Evolutionary conservation across 1,140 invertebrate species (phyloP), one percentile per base, ranked within the genome.

Genomic region (Drosophila watanabei): DNA sequence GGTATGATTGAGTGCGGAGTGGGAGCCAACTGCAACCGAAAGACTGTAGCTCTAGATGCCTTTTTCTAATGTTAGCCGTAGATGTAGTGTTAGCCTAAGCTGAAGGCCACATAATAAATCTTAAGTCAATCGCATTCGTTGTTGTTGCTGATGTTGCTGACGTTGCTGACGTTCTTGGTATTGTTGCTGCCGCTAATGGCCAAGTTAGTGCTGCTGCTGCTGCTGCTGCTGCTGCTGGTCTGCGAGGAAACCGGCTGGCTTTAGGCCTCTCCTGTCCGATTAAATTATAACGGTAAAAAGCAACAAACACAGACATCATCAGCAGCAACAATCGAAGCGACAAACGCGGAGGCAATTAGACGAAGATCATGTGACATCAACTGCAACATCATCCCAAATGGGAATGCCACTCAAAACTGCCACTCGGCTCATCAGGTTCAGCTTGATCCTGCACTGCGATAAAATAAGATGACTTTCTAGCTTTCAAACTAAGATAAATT

Each of bases 1-100:
- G 95, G 95, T 96, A 94, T 72, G 35, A 61, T 37, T 60, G 65
- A 75, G 35, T n/a, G 33, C 13, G 8, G 59, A 54, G 56, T 61
- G 37, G 32, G 37, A 32, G 52, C 18, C 80, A 68, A 68, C 58
- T 66, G 58, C 24, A 62, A 62, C 68, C n/a, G 78, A 70, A 66
- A 49, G 62, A 57, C 60, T 77, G 43, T 71, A 75, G 39, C 63
- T 70, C 51, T 71, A 59, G 41, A 65, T 69, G 45, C 58, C 78
- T 54, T 69, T 59, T 52, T 69, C 56, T 48, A 54, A 54, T 79
- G 49, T 77, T 85, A 85, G 61, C 63, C 56, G 79, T 69, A 56
- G 54, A 37, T 56, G 52, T 56, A 79, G 69, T 71, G 43, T 64
- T 58, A 69, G 56, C 51, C 32, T 75, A 75, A 58, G 62, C 60